Base-by-base conservation (phyloP, 2,888 invertebrate species). In the Cosmia pyralina region DNA sequence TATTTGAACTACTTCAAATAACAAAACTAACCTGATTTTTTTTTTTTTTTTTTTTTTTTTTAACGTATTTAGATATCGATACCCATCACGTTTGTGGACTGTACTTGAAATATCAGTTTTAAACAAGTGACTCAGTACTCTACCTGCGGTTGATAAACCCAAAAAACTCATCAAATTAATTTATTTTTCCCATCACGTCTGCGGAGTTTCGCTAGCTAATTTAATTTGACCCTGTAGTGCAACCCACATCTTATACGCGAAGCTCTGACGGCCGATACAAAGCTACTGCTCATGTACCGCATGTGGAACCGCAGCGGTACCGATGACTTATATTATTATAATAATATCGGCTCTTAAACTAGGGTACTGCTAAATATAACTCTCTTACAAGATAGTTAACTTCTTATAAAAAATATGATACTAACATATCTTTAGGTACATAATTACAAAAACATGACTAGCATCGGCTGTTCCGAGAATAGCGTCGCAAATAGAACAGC, bases 201-300 rank as follows among this genome's bases (percentile, higher is more conserved):
- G 38, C 4, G 38, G 38, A 38, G 38, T 38, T 38, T 38, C 38
- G 38, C 38, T 5, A 5, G 2, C 38, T 38, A 38, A 38, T 38
- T 38, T 38, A 5, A 38, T 38, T 0, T 38, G 38, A 38, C 6
- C 38, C 38, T 38, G 5, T 38, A n/a, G 65, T 66, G 53, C 13
- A 59, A 15, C 13, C 13, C 11, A 17, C 13, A 7, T 13, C 41
- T 41, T 28, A 72, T 46, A 13, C 38, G n/a, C 1, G 28, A 17
- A n/a, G 17, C 63, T 57, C 5, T 15, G 53, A 28, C 17, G 4
- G 46, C 17, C 28, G n/a, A 57, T 3, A 50, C n/a, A 73, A 64
- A 44, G 28, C 11, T 28, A 55, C 5, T 50, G 72, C n/a, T 73
- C 41, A 19, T 41, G 48, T 44, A 50, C n/a, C n/a, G 41, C 64